These are phyloP conservation scores for Rhinolophus sinicus DNA, from an alignment of 2,113 vertebrate species.

Conservation along the genomic window DNA sequence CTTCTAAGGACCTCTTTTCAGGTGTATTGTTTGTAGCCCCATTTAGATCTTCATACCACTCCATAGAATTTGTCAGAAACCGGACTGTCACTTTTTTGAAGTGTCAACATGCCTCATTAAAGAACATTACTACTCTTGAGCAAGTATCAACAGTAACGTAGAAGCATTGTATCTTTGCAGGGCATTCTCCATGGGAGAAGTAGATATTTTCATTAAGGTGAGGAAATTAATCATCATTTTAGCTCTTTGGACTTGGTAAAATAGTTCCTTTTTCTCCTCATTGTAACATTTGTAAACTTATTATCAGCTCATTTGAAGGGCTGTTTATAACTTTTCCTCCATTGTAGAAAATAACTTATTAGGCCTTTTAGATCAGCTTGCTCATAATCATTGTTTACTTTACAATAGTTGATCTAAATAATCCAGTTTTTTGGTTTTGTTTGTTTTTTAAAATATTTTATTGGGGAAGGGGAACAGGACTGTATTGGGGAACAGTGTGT, in stretches of 20 bases:
- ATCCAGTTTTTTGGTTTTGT: not conserved
- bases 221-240: constrained; percentile 1
- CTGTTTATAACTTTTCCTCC: not conserved
- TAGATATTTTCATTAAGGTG: not conserved
- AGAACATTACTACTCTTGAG: not conserved
- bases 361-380: not conserved
- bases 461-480: no score
- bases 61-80: not conserved
- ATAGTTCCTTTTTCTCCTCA: not conserved
- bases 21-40: not conserved
- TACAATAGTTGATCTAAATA: not conserved
- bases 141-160: not conserved
- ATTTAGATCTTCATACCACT: not conserved
- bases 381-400: constrained; percentile 9
- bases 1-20: not conserved
- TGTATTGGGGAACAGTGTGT: no score
- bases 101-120: not conserved
- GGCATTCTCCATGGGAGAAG: not conserved
- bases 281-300: not conserved
- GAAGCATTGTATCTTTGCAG: not conserved
- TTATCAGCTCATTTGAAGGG: not conserved
- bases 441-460: no score
- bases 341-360: not conserved
- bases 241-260: constrained; percentile 2
- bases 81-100: not conserved